Conservation (phyloP, 2,113 vertebrate species). For the Apteryx owenii region DNA sequence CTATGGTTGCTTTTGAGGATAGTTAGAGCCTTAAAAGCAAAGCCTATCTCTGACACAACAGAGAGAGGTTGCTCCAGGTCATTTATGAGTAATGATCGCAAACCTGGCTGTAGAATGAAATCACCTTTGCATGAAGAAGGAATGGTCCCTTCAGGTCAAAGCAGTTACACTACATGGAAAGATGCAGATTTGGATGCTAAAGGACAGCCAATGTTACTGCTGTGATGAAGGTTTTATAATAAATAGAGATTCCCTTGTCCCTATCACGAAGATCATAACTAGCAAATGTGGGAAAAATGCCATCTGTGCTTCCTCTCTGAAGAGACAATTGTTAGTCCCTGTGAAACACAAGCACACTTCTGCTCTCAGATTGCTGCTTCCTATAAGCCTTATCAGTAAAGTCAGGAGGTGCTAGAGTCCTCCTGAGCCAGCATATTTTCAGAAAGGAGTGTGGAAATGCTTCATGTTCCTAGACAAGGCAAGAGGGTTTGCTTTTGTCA, state of each 20-base stretch:
- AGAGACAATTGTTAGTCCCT: background rate
- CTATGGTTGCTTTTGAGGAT: background rate
- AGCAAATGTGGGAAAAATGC: background rate
- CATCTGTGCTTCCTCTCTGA: slow-evolving; percentile 26
- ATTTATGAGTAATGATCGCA: background rate
- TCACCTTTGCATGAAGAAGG: background rate
- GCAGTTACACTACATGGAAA: background rate
- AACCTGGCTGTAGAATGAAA: background rate
- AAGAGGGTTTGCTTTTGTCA: background rate
- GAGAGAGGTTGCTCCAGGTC: background rate
- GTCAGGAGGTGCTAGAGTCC: background rate
- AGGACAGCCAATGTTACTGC: background rate
- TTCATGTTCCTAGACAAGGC: background rate
- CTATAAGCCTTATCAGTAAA: background rate
- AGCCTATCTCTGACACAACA: background rate
- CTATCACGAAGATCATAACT: background rate
- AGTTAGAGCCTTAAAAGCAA: background rate
- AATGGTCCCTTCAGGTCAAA: background rate
- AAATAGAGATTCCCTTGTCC: background rate
- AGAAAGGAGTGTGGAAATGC: background rate
- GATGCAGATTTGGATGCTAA: background rate
- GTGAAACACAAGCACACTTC: background rate
- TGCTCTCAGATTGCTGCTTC: background rate
- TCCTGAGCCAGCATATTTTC: background rate
- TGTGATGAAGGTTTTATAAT: background rate